Base-by-base conservation (phyloP, 2,797 vertebrate genomes). In the Cottoperca gobio region DNA sequence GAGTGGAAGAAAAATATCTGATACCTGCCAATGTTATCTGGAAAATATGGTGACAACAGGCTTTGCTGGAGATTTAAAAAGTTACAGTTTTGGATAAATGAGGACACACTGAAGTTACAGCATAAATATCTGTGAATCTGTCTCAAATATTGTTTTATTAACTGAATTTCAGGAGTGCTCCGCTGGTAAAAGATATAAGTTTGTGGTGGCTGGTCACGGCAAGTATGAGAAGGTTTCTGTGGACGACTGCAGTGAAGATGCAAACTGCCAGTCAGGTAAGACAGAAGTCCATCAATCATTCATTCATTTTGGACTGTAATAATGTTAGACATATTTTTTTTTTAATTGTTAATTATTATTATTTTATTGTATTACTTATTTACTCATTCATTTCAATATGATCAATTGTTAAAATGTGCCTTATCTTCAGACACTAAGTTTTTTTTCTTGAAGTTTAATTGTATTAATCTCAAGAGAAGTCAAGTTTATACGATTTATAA, bases 141-240 rank as follows among this genome's bases (percentile, higher is more conserved):
- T 55, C 2, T 49, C 60, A 23, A 58, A 40, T 11, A 4, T 2
- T 46, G 28, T 39, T 69, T 50, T 46, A 19, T 49, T 0, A 0
- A 21, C 13, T 79, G 14, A 7, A 55, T 61, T 79, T 76, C 87
- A 97, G 97, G 93, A 94, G 42, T 53, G 70, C 71, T 84, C 92
- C 0, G 78, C 93, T 55, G 93, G 94, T 63, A 96, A 97, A 86
- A 96, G 79, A 70, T 96, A 95, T 65, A 97, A 95, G 82, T 99
- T 96, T 82, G 94, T 99, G 91, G 94, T 96, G 80, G 95, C 91
- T 0, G 96, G 97, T 64, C 97, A 98, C 0, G 97, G 97, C 21
- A 97, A 97, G 84, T 99, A 98, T n/a, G 96, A 97, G 93, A 99
- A 97, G 86, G 94, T 97, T 81, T 80, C 92, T 50, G 78, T 88